A percentile compares a stretch with the other conserved stretches of the same genome.
Conservation (phyloP, 2,113 vertebrate species). For the Heterotilapia buettikoferi region DNA sequence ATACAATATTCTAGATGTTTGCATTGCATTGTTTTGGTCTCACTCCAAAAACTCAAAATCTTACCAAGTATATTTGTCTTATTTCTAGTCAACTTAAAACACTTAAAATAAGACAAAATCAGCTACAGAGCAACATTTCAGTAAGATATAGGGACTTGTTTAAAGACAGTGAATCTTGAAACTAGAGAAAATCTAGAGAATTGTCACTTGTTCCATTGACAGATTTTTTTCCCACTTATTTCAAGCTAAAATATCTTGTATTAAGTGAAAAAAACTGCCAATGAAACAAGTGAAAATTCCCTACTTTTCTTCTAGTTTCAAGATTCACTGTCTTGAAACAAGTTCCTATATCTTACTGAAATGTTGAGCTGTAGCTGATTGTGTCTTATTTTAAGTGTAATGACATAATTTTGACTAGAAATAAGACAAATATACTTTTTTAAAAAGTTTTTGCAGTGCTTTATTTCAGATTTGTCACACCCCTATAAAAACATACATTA, state of each 20-base stretch:
- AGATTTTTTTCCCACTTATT: too few species aligned
- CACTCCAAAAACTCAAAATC: background rate
- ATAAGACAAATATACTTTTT: background rate
- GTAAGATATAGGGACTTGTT: background rate
- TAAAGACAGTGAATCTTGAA: too few species aligned
- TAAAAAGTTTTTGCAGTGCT: accelerated
- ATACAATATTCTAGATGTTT: background rate
- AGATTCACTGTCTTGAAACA: too few species aligned
- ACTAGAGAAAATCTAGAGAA: too few species aligned
- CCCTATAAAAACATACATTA: background rate
- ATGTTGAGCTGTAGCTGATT: too few species aligned
- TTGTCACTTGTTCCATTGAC: too few species aligned
- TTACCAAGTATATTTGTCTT: background rate
- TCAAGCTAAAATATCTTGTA: too few species aligned
- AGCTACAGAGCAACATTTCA: background rate
- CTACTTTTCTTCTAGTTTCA: too few species aligned
- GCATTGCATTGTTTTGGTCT: background rate
- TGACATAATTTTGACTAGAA: background rate
- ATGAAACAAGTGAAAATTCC: too few species aligned
- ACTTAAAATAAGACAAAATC: background rate
- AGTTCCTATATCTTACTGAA: too few species aligned
- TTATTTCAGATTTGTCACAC: background rate
- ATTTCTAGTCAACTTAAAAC: background rate
- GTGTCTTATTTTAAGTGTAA: background rate
- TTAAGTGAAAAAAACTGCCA: too few species aligned